Conservation (phyloP, 2,113 vertebrate species). For the Bucco capensis region DNA sequence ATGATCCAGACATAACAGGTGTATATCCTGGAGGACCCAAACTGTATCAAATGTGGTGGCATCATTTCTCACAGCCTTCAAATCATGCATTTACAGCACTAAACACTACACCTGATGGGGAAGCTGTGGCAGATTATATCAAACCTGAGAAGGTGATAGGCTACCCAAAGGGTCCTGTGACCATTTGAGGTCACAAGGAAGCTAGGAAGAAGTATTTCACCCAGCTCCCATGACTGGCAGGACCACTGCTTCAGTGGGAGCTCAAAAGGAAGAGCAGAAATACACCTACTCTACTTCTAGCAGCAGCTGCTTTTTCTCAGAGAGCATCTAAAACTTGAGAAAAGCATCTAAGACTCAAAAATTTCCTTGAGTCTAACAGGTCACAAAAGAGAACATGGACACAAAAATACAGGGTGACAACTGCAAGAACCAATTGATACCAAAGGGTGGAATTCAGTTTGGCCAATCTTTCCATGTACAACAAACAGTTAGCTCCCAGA, state of each 20-base stretch:
- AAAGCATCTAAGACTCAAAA: not conserved
- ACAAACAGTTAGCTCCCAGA: fast-evolving
- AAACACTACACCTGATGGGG: not conserved
- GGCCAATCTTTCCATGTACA: not conserved
- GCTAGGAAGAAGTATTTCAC: not conserved
- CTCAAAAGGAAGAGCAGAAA: not conserved
- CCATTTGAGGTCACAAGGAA: not conserved
- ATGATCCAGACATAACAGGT: not conserved
- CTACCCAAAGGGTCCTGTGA: not conserved
- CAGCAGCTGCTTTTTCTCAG: not conserved
- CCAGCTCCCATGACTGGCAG: not conserved
- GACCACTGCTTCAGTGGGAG: fast-evolving
- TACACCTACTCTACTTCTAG: not conserved
- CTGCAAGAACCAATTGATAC: not conserved
- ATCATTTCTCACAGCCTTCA: fast-evolving
- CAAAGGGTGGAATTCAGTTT: not conserved
- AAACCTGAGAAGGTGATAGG: too few species aligned
- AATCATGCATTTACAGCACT: not conserved
- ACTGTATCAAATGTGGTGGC: not conserved
- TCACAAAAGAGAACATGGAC: not conserved
- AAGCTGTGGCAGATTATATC: not conserved
- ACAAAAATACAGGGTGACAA: not conserved
- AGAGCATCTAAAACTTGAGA: not conserved
- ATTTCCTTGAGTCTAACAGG: not conserved
- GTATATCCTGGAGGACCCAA: not conserved